Evolutionary conservation across 2,888 invertebrate genomes (phyloP), one percentile per base, ranked within the genome.

Genomic region (Ophion slaviceki): DNA sequence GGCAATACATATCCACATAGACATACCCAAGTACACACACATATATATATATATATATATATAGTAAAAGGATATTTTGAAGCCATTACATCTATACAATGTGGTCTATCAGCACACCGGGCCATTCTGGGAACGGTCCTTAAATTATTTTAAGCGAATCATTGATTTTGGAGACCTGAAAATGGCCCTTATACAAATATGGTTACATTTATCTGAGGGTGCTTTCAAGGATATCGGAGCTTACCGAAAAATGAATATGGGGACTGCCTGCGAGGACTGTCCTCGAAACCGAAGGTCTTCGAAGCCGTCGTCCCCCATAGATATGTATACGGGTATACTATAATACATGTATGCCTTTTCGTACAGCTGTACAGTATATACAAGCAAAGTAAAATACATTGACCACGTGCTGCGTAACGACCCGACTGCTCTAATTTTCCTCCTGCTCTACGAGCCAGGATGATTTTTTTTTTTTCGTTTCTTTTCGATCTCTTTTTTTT

Each of bases 351-450:
- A 78, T 61, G 59, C 61, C 61, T 20, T 67, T 67, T 36, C 78
- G 72, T 77, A 74, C 68, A 61, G 66, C 36, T 72, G 67, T 77
- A 64, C 53, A 70, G n/a, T 20, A 32, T 75, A 62, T 47, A 66
- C 67, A 61, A 7, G 62, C 40, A 40, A 67, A 28, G 57, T 40
- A 77, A 66, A 77, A 77, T 81, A 77, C 74, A 82, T 82, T 78
- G 81, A 76, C 85, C 76, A 78, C 82, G 76, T 85, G 75, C 75
- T 67, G 85, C 64, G 79, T 76, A 85, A 82, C 76, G 82, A 82
- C 53, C 71, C 79, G 66, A 85, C 82, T 67, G 76, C 76, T 85
- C 82, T 80, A 82, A 82, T 82, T 85, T 85, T 85, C 71, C 76
- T 76, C 64, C n/a, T 36, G 77, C 76, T 68, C n/a, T 20, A 45